Percentiles rank a stretch among this genome's conserved stretches.
Conservation (phyloP, 2,888 invertebrate genomes). For the Philaethria dido region DNA sequence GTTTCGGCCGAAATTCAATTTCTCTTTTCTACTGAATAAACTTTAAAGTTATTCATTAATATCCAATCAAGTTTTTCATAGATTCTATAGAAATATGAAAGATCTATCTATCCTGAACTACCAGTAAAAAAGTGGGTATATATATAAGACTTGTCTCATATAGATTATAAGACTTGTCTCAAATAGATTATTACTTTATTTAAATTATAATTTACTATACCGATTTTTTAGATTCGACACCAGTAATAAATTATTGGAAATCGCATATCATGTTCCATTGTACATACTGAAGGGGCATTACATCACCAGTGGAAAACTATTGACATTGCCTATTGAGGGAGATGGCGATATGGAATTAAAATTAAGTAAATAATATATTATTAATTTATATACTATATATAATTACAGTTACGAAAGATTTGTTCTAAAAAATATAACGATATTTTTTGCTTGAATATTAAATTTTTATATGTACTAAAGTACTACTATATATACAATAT, state of each 20-base stretch:
- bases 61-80: background rate
- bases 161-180: no score
- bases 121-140: no score
- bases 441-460: no score
- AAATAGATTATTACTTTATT: background rate
- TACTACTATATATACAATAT: no score
- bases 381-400: no score
- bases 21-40: slow-evolving; percentile 21
- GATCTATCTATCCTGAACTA: background rate
- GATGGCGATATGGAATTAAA: slow-evolving; percentile 10
- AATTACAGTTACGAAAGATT: no score
- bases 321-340: slow-evolving; percentile 8
- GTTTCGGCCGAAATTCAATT: slow-evolving; percentile 26
- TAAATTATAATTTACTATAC: background rate
- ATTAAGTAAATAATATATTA: background rate
- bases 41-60: slow-evolving; percentile 22
- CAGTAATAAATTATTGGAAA: background rate
- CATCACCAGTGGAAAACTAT: slow-evolving; percentile 8
- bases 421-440: no score
- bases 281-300: slow-evolving; percentile 13
- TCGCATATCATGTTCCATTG: slow-evolving; percentile 13
- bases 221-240: background rate
- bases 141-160: no score
- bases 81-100: background rate
- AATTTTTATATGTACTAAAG: no score